These are phyloP conservation scores for Lasius fuliginosus DNA, from an alignment of 2,888 invertebrate species.

Conservation along the genomic window DNA sequence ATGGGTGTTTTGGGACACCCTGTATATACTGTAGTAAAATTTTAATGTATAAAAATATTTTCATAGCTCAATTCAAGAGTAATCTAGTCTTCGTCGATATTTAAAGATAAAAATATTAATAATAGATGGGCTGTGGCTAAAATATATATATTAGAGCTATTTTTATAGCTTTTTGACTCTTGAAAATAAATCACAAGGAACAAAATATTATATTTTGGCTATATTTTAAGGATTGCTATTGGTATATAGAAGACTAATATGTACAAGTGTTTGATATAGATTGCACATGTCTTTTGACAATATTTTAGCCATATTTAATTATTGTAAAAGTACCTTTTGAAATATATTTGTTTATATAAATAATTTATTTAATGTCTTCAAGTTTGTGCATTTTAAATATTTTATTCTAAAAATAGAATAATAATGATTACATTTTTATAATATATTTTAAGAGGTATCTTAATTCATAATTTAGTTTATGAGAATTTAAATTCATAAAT, in stretches of 20 bases:
- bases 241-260: conserved; percentile 74
- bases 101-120: conserved; percentile 83
- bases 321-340: conserved; percentile 41
- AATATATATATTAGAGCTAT: conserved; percentile 82
- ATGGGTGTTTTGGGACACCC: too few relatives aligned
- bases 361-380: conserved; percentile 20
- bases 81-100: conserved; percentile 84
- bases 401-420: neutral
- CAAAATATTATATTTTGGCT: conserved; percentile 85
- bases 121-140: conserved; percentile 85
- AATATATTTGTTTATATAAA: conserved; percentile 2
- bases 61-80: conserved; percentile 83
- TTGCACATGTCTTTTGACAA: conserved; percentile 63
- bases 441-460: conserved; percentile 7
- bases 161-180: conserved; percentile 86
- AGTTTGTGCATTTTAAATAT: neutral
- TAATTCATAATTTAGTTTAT: neutral
- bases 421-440: conserved; percentile 4
- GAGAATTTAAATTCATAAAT: neutral
- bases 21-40: conserved; percentile 78
- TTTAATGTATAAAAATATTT: conserved; percentile 81
- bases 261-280: conserved; percentile 51
- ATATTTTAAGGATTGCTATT: conserved; percentile 83
- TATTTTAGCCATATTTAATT: conserved; percentile 29
- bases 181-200: conserved; percentile 80